Conservation (phyloP, 2,888 invertebrate genomes). For the Tipula confusa region DNA sequence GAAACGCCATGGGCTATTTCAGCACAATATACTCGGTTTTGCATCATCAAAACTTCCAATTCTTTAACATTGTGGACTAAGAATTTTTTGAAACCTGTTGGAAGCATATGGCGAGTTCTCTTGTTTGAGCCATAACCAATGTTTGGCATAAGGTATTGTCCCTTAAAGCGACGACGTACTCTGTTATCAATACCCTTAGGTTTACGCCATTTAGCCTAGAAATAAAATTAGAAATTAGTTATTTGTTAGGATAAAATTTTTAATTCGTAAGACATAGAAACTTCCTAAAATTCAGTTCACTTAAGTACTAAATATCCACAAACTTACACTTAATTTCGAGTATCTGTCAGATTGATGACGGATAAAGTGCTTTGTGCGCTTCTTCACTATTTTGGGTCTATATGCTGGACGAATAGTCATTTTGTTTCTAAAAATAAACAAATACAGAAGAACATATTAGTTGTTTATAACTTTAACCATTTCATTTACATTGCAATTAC, state of each 20-base stretch:
- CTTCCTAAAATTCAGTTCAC: background rate
- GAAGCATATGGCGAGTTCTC: constrained; percentile 93
- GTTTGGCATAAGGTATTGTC: constrained; percentile 97
- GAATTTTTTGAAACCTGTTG: constrained; percentile 97
- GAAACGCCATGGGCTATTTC: constrained; percentile 98
- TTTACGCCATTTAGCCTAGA: constrained; percentile 95
- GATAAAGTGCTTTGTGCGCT: constrained; percentile 96
- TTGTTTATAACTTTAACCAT: background rate
- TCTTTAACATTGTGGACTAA: constrained; percentile 87
- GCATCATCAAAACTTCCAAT: constrained; percentile 97
- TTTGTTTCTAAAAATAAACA: constrained; percentile 51
- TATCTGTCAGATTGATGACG: constrained; percentile 98
- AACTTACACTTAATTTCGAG: constrained; percentile 81
- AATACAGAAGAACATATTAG: constrained; percentile 27
- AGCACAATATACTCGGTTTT: constrained; percentile 94
- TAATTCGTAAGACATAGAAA: constrained; percentile 30
- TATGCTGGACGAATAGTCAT: constrained; percentile 89
- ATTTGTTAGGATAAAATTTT: too few species aligned
- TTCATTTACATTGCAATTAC: background rate
- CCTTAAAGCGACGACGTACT: constrained; percentile 98
- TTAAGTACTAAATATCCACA: background rate
- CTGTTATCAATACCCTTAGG: constrained; percentile 99
- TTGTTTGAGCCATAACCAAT: constrained; percentile 98
- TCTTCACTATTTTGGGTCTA: constrained; percentile 89
- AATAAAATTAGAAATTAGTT: too few species aligned